phyloP scores from a whole-genome alignment of 2,113 vertebrate genomes.

The Accipiter cooperii region DNA sequence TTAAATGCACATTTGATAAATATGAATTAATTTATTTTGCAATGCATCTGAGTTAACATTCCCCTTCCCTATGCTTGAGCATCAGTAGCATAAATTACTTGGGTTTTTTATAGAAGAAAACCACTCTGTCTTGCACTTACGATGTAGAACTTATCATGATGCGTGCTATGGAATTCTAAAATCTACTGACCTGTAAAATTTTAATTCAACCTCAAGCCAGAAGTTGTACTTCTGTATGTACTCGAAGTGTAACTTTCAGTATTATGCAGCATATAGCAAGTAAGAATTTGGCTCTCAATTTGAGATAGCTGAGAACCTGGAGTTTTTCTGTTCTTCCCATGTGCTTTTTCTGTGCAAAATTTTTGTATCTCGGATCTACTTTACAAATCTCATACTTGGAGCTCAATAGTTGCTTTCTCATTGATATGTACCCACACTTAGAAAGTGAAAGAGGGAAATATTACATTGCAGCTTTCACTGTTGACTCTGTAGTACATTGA shows the following conservation, averaged over 20 bases:
- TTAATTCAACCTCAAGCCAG: no score
- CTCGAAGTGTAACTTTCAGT: not conserved
- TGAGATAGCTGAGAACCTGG: not conserved
- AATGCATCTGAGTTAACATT: not conserved
- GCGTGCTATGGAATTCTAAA: no score
- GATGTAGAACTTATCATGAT: no score
- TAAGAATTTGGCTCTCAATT: not conserved
- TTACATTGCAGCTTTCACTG: not conserved
- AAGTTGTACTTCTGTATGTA: not conserved
- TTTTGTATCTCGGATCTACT: fast-evolving
- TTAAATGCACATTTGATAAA: not conserved
- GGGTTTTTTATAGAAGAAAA: not conserved
- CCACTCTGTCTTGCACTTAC: not conserved
- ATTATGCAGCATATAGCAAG: not conserved
- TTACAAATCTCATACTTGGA: not conserved
- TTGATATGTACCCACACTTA: not conserved
- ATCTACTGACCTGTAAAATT: no score
- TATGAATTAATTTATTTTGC: not conserved
- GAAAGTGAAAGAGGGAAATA: not conserved
- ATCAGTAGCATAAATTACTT: not conserved
- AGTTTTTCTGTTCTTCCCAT: not conserved
- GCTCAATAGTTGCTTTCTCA: not conserved
- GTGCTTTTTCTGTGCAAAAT: not conserved
- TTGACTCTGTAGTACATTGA: not conserved
- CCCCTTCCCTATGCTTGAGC: not conserved